Evolutionary conservation across 2,797 vertebrate genomes (phyloP).

Genomic region (Cheirogaleus major): DNA sequence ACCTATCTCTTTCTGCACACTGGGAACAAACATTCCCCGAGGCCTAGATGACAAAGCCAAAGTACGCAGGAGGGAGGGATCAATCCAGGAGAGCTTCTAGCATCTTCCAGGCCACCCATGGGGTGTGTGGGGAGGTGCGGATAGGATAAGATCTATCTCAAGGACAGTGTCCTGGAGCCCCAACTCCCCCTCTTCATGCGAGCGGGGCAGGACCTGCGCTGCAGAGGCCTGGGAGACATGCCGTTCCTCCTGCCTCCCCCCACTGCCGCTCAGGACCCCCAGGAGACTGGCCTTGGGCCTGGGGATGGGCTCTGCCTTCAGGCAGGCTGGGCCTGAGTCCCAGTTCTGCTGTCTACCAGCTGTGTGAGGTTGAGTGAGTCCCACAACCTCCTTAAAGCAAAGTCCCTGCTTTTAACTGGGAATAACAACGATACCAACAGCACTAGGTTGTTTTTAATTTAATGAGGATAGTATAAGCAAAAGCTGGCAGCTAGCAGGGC

Average conservation of each 20-base stretch:
- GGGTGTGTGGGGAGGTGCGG: neutral
- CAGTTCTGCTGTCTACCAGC: neutral
- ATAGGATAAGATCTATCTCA: neutral
- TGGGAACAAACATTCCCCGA: neutral
- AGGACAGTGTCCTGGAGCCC: neutral
- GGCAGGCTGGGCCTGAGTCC: neutral
- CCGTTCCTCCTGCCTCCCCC: neutral
- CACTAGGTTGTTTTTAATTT: neutral
- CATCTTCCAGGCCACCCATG: neutral
- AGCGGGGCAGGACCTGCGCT: neutral
- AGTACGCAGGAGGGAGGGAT: neutral
- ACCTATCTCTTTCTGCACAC: neutral
- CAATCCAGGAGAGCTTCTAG: neutral
- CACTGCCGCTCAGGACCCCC: neutral
- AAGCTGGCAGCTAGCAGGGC: neutral
- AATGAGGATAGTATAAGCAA: neutral
- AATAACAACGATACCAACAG: neutral
- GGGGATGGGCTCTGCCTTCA: neutral
- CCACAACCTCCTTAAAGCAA: neutral
- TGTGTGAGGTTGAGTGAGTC: neutral
- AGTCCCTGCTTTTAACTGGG: neutral
- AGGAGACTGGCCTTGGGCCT: constrained; percentile 34
- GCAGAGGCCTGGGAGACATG: neutral
- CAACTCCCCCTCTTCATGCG: fast-evolving
- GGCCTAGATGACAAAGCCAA: neutral